Percentiles rank a stretch among this genome's conserved stretches.
These are phyloP conservation scores for Euspilapteryx auroguttella DNA, from an alignment of 2,888 invertebrate species.

Conservation along the genomic window DNA sequence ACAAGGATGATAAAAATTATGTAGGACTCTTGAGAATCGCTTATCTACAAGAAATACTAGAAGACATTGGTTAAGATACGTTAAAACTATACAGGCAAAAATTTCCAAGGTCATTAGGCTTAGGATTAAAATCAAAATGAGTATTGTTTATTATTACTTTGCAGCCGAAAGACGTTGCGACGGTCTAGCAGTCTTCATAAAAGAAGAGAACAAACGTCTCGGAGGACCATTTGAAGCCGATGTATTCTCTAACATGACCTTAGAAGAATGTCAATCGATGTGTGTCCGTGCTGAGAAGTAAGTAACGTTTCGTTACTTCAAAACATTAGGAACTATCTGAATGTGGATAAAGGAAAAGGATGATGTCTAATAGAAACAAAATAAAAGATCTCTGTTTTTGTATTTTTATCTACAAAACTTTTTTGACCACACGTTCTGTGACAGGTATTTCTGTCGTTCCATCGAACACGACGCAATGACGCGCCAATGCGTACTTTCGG, in stretches of 20 bases:
- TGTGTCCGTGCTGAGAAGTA: constrained; percentile 86
- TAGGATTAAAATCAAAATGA: no score
- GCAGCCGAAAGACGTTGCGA: constrained; percentile 84
- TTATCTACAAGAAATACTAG: no score
- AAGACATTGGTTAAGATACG: no score
- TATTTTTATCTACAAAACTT: constrained; percentile 2
- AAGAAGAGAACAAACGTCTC: constrained; percentile 85
- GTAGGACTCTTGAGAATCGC: no score
- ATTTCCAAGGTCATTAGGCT: no score
- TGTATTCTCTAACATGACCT: constrained; percentile 80
- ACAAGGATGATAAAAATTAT: no score
- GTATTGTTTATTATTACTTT: no score
- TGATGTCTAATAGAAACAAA: neutral
- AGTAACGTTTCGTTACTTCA: constrained; percentile 13
- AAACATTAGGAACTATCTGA: neutral
- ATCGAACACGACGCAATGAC: constrained; percentile 88
- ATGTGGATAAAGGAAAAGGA: constrained; percentile 4
- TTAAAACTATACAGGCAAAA: no score
- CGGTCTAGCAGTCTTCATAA: constrained; percentile 83
- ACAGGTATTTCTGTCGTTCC: constrained; percentile 83
- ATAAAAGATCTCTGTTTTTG: neutral
- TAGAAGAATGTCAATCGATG: constrained; percentile 87
- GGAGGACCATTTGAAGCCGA: constrained; percentile 89
- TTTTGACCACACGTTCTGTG: no score
- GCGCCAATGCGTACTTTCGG: constrained; percentile 84